Evolutionary conservation across 2,113 vertebrate genomes (phyloP), one percentile per base, ranked within the genome.

Genomic region (Mohoua ochrocephala): DNA sequence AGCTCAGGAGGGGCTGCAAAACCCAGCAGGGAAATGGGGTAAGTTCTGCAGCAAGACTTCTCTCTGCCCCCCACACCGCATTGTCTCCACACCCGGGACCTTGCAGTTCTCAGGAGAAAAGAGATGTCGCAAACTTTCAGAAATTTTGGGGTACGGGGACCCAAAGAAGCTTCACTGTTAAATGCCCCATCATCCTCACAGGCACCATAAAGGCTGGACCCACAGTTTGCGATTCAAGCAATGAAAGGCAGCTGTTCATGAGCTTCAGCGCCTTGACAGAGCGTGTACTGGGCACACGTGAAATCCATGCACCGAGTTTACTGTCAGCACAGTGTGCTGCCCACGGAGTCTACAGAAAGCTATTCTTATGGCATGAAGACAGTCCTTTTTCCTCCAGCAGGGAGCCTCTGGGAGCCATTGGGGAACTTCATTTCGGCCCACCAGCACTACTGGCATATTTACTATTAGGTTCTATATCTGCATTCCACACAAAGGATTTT

Each of bases 251-350:
- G 24, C 6, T 17, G 15, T 59, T 67, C 12, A 14, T 10, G 28
- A 78, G 24, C 33, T 93, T 81, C 69, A 74, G 22, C 16, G n/a
- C 23, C 28, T 64, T 56, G 52, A 27, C 22, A 74, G 17, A 80
- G 45, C 56, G 30, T 0, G 1, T 23, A 20, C 1, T 1, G 39
- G 23, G 56, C 15, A 54, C 31, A 41, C 19, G 33, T 49, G 23
- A 64, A 84, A 69, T 73, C 60, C 45, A 65, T 9, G 23, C 37
- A 65, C n/a, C 2, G 5, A 10, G 2, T 65, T 82, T 45, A 41
- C 7, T 45, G 56, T 18, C n/a, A 78, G 65, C 44, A 87, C 33
- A 49, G 37, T 9, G 28, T 30, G 53, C 65, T 81, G 33, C 37
- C 87, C 52, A 50, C 23, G 47, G 22, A 24, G 21, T 19, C 73